phyloP scores from a whole-genome alignment of 2,888 invertebrate genomes.

The Carcina quercana region DNA sequence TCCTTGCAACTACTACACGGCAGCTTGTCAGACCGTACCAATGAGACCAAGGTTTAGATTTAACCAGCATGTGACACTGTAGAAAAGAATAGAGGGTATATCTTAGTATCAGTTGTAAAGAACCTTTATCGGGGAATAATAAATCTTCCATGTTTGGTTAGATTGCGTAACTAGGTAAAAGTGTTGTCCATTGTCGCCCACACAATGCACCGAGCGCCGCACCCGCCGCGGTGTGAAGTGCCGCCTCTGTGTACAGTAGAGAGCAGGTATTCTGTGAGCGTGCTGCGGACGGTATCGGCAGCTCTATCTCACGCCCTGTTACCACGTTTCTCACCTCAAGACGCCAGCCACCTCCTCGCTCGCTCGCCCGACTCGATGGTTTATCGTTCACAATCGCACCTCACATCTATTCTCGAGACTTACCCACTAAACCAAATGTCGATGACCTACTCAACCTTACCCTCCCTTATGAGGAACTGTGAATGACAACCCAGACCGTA shows the following conservation, averaged over 20 bases:
- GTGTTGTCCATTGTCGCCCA: not conserved
- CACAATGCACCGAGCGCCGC: not conserved
- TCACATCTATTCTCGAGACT: conserved; percentile 51
- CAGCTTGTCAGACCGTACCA: no score
- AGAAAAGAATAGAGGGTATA: no score
- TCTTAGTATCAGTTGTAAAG: no score
- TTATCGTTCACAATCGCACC: conserved; percentile 57
- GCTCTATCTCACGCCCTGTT: conserved; percentile 62
- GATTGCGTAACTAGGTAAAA: no score
- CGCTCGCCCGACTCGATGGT: conserved; percentile 37
- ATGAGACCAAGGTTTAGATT: no score
- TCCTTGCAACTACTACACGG: no score
- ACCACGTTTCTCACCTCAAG: conserved; percentile 69
- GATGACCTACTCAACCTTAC: conserved; percentile 41
- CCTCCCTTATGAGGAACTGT: conserved; percentile 37
- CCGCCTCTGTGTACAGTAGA: conserved; percentile 6
- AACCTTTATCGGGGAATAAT: no score
- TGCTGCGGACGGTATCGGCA: conserved; percentile 42
- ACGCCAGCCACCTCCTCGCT: conserved; percentile 46
- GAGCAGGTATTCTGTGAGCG: conserved; percentile 8
- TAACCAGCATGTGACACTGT: no score
- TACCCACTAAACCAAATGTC: conserved; percentile 58
- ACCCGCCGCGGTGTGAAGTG: no score
- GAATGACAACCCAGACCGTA: conserved; percentile 32
- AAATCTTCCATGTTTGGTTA: no score